Evolutionary conservation across 2,113 vertebrate genomes (phyloP).

Genomic region (Excalfactoria chinensis): DNA sequence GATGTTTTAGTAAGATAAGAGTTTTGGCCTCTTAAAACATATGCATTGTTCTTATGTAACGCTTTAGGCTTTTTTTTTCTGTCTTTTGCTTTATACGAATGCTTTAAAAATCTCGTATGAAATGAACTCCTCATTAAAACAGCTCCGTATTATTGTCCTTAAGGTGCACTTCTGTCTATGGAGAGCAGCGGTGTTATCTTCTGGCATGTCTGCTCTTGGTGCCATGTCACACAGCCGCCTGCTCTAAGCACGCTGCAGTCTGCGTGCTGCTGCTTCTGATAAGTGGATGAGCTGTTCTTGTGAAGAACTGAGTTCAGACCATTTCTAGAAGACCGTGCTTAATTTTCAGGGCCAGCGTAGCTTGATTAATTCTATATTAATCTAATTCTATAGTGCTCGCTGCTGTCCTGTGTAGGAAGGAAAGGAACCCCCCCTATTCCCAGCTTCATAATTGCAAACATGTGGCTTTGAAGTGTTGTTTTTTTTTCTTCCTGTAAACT

Average conservation of each 20-base stretch:
- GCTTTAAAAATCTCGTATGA: neutral
- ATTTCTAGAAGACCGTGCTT: neutral
- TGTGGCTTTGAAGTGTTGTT: slow-evolving; percentile 26
- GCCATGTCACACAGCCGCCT: neutral
- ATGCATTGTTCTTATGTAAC: neutral
- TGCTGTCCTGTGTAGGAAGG: neutral
- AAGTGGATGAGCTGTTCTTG: neutral
- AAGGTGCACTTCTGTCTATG: neutral
- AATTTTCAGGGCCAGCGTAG: neutral
- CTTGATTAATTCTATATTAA: neutral
- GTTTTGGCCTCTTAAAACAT: neutral
- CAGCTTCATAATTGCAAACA: neutral
- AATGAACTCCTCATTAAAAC: neutral
- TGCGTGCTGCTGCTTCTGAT: fast-evolving
- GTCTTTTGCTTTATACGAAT: neutral
- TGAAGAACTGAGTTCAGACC: neutral
- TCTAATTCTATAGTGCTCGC: slow-evolving; percentile 20
- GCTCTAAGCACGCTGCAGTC: neutral
- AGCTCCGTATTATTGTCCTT: neutral
- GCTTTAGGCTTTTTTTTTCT: neutral
- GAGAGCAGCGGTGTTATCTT: neutral
- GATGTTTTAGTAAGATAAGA: slow-evolving; percentile 61
- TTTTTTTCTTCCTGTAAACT: slow-evolving; percentile 52
- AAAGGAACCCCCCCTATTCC: slow-evolving; percentile 26
- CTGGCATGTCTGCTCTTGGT: slow-evolving; percentile 16